These are phyloP conservation scores for Alloplasta piceator DNA, from an alignment of 2,888 invertebrate species.

Conservation along the genomic window DNA sequence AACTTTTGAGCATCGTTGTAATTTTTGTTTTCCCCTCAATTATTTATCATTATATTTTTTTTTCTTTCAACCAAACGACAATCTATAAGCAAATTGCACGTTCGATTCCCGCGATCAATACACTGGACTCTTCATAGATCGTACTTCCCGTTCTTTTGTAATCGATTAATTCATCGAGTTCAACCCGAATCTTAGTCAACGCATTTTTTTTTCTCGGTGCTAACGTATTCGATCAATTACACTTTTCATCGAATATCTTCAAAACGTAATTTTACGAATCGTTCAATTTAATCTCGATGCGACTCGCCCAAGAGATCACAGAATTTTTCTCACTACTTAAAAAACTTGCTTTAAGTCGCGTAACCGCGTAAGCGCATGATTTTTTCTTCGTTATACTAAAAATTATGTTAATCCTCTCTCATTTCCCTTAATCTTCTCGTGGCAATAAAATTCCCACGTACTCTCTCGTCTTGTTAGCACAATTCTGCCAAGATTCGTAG, in stretches of 20 bases:
- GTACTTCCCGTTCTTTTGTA: background rate
- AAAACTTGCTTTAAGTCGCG: slow-evolving; percentile 64
- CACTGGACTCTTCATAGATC: slow-evolving; percentile 25
- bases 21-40: slow-evolving; percentile 9
- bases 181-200: slow-evolving; percentile 4
- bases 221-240: background rate
- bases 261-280: slow-evolving; percentile 2
- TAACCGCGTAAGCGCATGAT: slow-evolving; percentile 64
- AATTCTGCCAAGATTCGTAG: slow-evolving; percentile 31
- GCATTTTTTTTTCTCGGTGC: slow-evolving; percentile 4
- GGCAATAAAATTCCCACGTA: background rate
- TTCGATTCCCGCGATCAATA: slow-evolving; percentile 35
- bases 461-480: slow-evolving; percentile 15
- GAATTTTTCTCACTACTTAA: slow-evolving; percentile 57
- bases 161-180: slow-evolving; percentile 24
- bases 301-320: slow-evolving; percentile 62
- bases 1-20: slow-evolving; percentile 52
- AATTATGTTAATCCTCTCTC: slow-evolving; percentile 57
- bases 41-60: background rate
- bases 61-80: slow-evolving; percentile 40
- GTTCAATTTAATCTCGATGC: slow-evolving; percentile 50
- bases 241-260: background rate
- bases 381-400: slow-evolving; percentile 56
- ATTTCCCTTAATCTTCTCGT: background rate
- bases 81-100: slow-evolving; percentile 53